Evolutionary conservation across 1,140 invertebrate species (phyloP).

Genomic region (Drosophila chauvacae): DNA sequence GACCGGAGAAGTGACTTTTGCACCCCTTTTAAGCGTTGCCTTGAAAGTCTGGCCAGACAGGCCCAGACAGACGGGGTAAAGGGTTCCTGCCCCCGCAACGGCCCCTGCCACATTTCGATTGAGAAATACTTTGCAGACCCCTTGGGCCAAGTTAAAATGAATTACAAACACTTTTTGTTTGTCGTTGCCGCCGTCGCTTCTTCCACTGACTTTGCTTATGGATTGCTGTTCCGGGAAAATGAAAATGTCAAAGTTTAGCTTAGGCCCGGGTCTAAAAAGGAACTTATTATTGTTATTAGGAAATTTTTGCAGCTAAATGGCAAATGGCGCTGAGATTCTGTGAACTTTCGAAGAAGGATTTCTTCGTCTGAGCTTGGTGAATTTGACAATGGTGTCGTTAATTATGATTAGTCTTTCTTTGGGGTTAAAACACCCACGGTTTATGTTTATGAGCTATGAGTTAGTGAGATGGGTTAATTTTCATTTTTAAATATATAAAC

Average conservation of each 20-base stretch:
- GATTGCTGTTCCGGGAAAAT: constrained; percentile 56
- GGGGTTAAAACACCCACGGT: neutral
- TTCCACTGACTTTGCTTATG: constrained; percentile 40
- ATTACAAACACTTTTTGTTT: constrained; percentile 82
- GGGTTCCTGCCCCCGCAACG: constrained; percentile 13
- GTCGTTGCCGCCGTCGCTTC: constrained; percentile 49
- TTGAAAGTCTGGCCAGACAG: constrained; percentile 48
- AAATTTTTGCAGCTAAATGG: constrained; percentile 27
- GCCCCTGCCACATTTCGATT: constrained; percentile 34
- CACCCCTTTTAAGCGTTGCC: constrained; percentile 36
- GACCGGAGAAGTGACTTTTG: constrained; percentile 57
- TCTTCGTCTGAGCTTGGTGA: constrained; percentile 2
- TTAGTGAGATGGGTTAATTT: too few relatives aligned
- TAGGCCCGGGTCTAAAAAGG: constrained; percentile 19
- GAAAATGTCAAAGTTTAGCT: constrained; percentile 72
- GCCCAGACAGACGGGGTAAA: constrained; percentile 40
- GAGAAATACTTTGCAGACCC: constrained; percentile 45
- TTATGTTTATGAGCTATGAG: neutral
- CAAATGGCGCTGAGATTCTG: constrained; percentile 13
- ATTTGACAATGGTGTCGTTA: neutral
- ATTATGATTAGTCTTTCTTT: constrained; percentile 6
- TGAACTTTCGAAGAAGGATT: constrained; percentile 2
- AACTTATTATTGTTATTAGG: constrained; percentile 25
- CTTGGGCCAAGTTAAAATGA: constrained; percentile 77
- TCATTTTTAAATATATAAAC: neutral